These are phyloP conservation scores for Tolmerus cingulatus DNA, from an alignment of 2,888 invertebrate genomes.

Conservation along the genomic window DNA sequence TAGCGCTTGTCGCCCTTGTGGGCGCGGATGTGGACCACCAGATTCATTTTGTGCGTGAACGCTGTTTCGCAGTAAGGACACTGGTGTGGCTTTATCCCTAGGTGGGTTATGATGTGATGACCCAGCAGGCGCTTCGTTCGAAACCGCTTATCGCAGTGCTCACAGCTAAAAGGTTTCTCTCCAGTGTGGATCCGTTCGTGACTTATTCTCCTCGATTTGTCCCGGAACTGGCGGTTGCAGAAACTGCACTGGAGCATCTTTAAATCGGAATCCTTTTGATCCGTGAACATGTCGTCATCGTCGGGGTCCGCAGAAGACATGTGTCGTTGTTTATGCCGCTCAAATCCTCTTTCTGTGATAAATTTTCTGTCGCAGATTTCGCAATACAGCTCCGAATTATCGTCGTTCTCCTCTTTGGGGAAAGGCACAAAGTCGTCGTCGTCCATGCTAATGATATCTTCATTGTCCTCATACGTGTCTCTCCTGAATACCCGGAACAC, in stretches of 20 bases:
- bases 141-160: constrained; percentile 9
- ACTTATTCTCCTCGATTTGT: neutral
- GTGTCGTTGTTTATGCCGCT: neutral
- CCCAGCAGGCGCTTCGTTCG: neutral
- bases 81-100: constrained; percentile 21
- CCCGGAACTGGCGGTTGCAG: neutral
- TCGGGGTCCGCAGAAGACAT: neutral
- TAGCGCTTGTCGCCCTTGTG: constrained; percentile 35
- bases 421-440: neutral
- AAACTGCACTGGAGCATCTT: neutral
- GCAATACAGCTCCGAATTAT: neutral
- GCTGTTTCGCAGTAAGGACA: constrained; percentile 12
- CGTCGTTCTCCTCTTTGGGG: neutral
- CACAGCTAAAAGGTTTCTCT: constrained; percentile 24
- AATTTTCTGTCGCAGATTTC: neutral
- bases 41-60: constrained; percentile 36
- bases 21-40: constrained; percentile 2
- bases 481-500: neutral
- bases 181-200: constrained; percentile 34
- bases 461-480: neutral
- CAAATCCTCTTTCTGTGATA: neutral
- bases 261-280: neutral
- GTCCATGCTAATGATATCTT: neutral
- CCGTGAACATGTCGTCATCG: neutral
- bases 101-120: constrained; percentile 23